Evolutionary conservation across 2,113 vertebrate genomes (phyloP), one percentile per base, ranked within the genome.

Genomic region (Eidolon helvum): DNA sequence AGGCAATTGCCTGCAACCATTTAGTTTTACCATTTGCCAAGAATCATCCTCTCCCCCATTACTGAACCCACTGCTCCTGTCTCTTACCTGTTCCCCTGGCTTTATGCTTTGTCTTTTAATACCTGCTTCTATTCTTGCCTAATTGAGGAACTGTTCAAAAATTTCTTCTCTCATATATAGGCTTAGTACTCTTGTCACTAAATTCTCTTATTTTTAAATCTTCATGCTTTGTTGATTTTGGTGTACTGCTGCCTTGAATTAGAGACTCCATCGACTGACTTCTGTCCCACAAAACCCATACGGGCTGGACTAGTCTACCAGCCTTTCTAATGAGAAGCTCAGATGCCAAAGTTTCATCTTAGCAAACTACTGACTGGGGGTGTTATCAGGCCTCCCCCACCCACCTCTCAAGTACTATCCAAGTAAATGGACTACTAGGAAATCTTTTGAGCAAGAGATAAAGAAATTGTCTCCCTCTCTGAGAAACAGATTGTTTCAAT

Each of bases 191-290:
- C 35, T 86, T 59, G 26, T 35, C 14, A 87, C 5, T n/a, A 38
- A 90, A 89, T 66, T 77, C 43, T 91, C 35, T 72, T 80, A 71
- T 33, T 63, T 63, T 83, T 83, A 66, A 78, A 55, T 93, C n/a
- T 82, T 96, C 87, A 69, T 53, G 26, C 63, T 94, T 79, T 87
- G 78, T 87, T 82, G 38, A 87, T 84, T 72, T 59, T 66, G 21
- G 6, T 65, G 10, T 48, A n/a, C 24, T 74, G 35, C 18, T 87
- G 26, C 26, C 61, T 38, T 68, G 16, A 21, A 12, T 93, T 84
- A 91, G 40, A 83, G 57, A 83, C 2, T 91, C 26, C 12, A 33
- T 55, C 55, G 4, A 57, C 74, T 71, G 75, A 53, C 40, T 55
- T 69, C 43, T 96, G 75, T 4, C 35, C 33, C 45, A 40, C 40